Conservation (phyloP, 37 sponge, comb jelly and placozoan genomes). For the Bolinopsis microptera region DNA sequence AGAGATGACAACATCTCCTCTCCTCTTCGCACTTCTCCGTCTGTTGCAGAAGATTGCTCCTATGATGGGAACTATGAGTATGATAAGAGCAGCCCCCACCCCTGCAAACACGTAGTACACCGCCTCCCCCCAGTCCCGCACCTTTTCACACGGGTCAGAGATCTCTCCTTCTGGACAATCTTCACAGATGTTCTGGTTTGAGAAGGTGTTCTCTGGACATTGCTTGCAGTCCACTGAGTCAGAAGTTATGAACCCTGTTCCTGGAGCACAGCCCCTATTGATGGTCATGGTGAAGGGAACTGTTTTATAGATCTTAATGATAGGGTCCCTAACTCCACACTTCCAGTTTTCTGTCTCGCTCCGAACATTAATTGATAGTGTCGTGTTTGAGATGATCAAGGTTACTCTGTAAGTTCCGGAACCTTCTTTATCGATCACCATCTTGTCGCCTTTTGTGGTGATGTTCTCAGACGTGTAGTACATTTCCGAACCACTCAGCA, state of each 20-base stretch:
- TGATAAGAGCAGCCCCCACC: neutral
- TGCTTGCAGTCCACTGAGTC: neutral
- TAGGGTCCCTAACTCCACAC: neutral
- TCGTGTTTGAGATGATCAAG: neutral
- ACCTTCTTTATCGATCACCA: neutral
- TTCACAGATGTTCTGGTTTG: neutral
- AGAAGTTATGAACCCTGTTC: neutral
- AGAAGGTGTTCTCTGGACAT: neutral
- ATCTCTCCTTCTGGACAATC: neutral
- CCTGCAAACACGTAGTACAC: neutral
- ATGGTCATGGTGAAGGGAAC: neutral
- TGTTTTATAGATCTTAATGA: neutral
- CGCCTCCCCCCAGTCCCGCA: neutral
- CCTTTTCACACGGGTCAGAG: neutral
- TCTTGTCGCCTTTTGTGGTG: neutral
- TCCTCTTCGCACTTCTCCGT: neutral
- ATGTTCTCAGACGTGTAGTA: neutral
- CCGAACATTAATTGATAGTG: neutral
- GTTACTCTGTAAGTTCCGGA: neutral
- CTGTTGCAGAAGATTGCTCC: neutral
- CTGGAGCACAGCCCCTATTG: neutral
- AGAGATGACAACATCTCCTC: neutral
- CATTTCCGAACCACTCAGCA: neutral
- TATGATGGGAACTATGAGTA: neutral
- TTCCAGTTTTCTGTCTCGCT: neutral